Percentiles rank a stretch among this genome's conserved stretches.
Evolutionary conservation across 1,140 invertebrate species (phyloP).

Genomic region (Sycophila sp.): DNA sequence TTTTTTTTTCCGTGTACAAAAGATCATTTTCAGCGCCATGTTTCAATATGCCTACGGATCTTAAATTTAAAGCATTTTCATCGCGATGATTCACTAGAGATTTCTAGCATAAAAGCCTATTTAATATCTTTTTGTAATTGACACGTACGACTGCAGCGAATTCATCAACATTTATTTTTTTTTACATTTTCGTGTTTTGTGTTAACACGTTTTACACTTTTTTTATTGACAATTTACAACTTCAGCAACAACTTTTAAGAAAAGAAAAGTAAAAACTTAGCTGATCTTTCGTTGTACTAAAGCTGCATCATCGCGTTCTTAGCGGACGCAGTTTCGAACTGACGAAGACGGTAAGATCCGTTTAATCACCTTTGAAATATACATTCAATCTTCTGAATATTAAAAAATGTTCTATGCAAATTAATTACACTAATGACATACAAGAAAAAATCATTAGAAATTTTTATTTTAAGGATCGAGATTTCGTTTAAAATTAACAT

Average conservation of each 20-base stretch:
- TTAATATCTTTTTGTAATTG: conserved; percentile 17
- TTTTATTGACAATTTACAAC: neutral
- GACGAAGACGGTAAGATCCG: too few species aligned
- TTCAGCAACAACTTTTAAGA: neutral
- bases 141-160: conserved; percentile 11
- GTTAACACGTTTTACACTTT: neutral
- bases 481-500: too few species aligned
- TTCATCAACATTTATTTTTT: conserved; percentile 1
- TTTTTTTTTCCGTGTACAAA: too few species aligned
- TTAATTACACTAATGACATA: too few species aligned
- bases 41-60: neutral
- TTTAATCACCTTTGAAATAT: too few species aligned
- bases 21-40: neutral
- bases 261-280: too few species aligned
- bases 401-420: neutral
- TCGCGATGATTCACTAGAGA: neutral
- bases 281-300: too few species aligned
- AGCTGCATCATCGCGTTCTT: too few species aligned
- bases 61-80: neutral
- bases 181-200: neutral
- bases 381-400: too few species aligned
- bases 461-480: too few species aligned
- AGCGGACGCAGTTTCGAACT: too few species aligned
- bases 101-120: conserved; percentile 14
- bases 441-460: too few species aligned